phyloP scores from a whole-genome alignment of 2,113 vertebrate genomes.

The Rhegmatorhina hoffmannsi region DNA sequence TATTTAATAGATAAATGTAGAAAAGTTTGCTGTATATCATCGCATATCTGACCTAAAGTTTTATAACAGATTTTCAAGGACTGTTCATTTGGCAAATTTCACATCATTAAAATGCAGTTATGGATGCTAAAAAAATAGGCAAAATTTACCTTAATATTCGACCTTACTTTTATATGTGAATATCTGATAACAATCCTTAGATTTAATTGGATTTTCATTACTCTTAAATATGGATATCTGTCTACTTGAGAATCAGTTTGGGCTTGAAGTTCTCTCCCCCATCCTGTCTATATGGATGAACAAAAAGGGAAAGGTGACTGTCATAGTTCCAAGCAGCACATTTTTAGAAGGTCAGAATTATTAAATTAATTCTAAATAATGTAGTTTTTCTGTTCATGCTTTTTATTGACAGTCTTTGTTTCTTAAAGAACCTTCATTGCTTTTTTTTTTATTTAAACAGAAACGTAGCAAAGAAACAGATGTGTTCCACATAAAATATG shows the following conservation, averaged over 20 bases:
- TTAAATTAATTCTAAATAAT: conserved; percentile 42
- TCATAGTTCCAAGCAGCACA: conserved; percentile 2
- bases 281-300: background rate
- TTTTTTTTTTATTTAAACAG: conserved; percentile 64
- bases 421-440: conserved; percentile 73
- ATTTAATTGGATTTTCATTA: background rate
- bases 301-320: conserved; percentile 11
- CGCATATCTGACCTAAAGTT: background rate
- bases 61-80: background rate
- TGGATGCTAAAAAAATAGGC: background rate
- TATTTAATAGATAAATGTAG: background rate
- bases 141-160: background rate
- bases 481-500: conserved; percentile 81
- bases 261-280: background rate
- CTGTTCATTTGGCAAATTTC: background rate
- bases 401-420: conserved; percentile 74
- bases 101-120: background rate
- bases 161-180: background rate
- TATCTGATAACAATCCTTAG: background rate
- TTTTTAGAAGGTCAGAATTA: conserved; percentile 50
- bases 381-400: conserved; percentile 50
- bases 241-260: background rate
- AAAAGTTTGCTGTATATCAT: background rate
- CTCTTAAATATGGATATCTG: background rate
- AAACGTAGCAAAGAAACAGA: conserved; percentile 81